These are phyloP conservation scores for Diuraphis noxia DNA, from an alignment of 1,140 invertebrate species.

Conservation along the genomic window DNA sequence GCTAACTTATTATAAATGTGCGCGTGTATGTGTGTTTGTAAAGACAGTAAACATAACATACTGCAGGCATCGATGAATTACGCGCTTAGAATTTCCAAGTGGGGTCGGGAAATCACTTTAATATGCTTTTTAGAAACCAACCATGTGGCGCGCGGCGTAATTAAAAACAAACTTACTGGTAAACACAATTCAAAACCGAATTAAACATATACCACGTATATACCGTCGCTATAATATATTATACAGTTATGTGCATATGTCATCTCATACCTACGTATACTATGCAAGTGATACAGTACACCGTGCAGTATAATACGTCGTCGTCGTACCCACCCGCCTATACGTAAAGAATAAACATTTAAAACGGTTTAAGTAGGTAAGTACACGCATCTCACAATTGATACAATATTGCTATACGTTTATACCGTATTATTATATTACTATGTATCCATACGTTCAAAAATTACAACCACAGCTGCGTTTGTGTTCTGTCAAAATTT, in stretches of 20 bases:
- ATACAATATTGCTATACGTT: background rate
- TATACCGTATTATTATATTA: background rate
- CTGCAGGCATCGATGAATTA: background rate
- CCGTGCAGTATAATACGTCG: no score
- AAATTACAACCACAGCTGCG: background rate
- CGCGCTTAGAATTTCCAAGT: background rate
- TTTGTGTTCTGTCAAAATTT: background rate
- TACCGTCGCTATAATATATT: background rate
- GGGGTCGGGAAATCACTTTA: background rate
- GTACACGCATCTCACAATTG: background rate
- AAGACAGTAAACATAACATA: background rate
- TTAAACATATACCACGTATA: background rate
- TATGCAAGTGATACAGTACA: background rate
- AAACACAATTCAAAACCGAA: background rate
- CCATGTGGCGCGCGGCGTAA: background rate
- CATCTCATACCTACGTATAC: background rate
- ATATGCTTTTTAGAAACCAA: background rate
- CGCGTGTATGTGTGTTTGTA: no score
- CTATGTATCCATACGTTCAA: no score
- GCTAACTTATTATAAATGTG: background rate
- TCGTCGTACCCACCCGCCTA: background rate
- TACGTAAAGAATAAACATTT: background rate
- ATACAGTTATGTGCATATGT: background rate
- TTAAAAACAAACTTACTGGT: background rate
- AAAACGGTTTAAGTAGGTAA: background rate